Conservation (phyloP, 2,113 vertebrate species). For the Phalacrocorax aristotelis region DNA sequence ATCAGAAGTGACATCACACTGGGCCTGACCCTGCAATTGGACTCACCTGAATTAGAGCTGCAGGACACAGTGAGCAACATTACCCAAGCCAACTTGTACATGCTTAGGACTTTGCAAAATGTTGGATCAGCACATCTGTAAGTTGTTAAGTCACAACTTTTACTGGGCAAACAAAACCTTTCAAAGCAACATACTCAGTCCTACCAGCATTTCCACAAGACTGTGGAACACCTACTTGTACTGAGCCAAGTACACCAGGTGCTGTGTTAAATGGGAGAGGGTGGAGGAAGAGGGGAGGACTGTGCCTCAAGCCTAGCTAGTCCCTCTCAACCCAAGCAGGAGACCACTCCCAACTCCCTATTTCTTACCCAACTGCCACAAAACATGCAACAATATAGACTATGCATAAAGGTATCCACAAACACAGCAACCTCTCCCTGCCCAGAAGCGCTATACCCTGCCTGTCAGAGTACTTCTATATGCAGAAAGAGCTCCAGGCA, state of each 20-base stretch:
- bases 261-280: neutral
- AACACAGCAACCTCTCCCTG: neutral
- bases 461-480: neutral
- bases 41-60: neutral
- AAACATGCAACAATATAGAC: neutral
- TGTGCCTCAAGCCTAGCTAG: neutral
- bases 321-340: neutral
- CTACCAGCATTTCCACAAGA: neutral
- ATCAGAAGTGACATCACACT: neutral
- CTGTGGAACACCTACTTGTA: neutral
- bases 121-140: neutral
- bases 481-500: neutral
- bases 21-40: neutral
- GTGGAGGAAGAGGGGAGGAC: neutral
- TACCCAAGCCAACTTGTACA: neutral
- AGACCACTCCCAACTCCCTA: neutral
- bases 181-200: neutral
- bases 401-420: neutral
- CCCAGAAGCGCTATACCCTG: neutral
- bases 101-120: neutral
- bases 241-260: neutral
- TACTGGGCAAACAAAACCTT: neutral
- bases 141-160: neutral
- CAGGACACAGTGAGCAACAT: neutral
- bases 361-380: neutral